A percentile compares a stretch with the other conserved stretches of the same genome.
Conservation (phyloP, 92 coral and sea anemone genomes). For the Anthopleura xanthogrammica region DNA sequence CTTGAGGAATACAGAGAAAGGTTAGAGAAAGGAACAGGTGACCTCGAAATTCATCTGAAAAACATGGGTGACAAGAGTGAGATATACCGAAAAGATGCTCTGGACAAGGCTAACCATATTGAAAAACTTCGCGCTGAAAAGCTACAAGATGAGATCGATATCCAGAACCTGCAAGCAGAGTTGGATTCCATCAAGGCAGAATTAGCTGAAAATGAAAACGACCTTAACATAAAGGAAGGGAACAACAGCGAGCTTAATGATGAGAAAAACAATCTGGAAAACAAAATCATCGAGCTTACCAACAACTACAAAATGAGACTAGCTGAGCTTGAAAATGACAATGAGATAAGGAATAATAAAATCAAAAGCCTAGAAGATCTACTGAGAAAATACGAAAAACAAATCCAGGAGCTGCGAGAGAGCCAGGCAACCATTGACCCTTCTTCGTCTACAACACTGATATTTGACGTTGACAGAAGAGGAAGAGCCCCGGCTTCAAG, state of each 20-base stretch:
- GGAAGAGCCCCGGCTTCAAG: conserved; percentile 9
- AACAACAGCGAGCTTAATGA: conserved; percentile 40
- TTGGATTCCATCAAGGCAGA: conserved; percentile 33
- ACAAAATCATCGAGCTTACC: conserved; percentile 53
- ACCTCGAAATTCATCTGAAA: conserved; percentile 57
- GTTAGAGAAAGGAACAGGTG: conserved; percentile 54
- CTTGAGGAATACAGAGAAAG: conserved; percentile 56
- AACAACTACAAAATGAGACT: conserved; percentile 57
- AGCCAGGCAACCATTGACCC: conserved; percentile 60
- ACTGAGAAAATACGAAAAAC: conserved; percentile 54
- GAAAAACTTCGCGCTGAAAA: conserved; percentile 52
- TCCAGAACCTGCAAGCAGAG: conserved; percentile 52
- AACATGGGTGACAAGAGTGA: conserved; percentile 64
- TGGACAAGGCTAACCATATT: conserved; percentile 51
- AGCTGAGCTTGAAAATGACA: conserved; percentile 73
- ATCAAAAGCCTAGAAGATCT: conserved; percentile 62
- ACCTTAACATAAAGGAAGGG: conserved; percentile 29
- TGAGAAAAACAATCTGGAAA: conserved; percentile 59
- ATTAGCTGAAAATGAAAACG: conserved; percentile 39
- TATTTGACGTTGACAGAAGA: conserved; percentile 55
- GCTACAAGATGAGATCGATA: conserved; percentile 49
- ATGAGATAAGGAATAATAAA: conserved; percentile 52
- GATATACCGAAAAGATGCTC: conserved; percentile 57
- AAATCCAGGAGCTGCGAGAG: conserved; percentile 66
- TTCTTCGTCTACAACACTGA: conserved; percentile 84